Evolutionary conservation across 2,888 invertebrate genomes (phyloP), one percentile per base, ranked within the genome.

Genomic region (Phaedon cochleariae): DNA sequence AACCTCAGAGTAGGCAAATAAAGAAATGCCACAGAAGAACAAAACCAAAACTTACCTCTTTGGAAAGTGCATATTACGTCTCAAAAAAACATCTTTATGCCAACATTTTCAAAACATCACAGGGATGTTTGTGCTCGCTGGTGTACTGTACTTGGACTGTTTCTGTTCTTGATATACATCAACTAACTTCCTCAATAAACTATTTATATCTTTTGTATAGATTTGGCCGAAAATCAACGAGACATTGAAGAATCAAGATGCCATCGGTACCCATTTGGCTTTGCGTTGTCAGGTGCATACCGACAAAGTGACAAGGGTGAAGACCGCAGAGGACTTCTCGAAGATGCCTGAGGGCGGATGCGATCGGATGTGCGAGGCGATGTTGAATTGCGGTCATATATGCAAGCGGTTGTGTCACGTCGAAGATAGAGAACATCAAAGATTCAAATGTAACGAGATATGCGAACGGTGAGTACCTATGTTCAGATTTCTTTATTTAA

Each of bases 341-440:
- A 81, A 84, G 20, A 83, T 86, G 9, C 84, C 86, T 0, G 87
- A 89, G 80, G 89, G 89, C 1, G 92, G 92, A 0, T 92, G 92
- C 76, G 76, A 79, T 29, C 66, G 76, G 46, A 80, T 80, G 17
- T 93, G 92, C 76, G 82, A 84, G 17, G 62, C 48, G 12, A 17
- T 31, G 5, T 67, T 76, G 64, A 60, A 54, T 0, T 93, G 92
- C 77, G 89, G 88, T 0, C 92, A 93, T 79, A 74, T 71, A 1
- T 93, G 92, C 79, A 80, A 80, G 0, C 81, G 83, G 37, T 73
- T 86, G 12, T 92, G 92, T 75, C 92, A 92, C 74, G 81, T 85
- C 1, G 81, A 83, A 55, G 89, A 91, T 71, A 79, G 83, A 20
- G 80, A 85, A 0, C 91, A 92, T 74, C 22, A 58, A 0, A 52